Base-by-base conservation (phyloP, 2,888 invertebrate genomes). In the Scrobipalpa costella region DNA sequence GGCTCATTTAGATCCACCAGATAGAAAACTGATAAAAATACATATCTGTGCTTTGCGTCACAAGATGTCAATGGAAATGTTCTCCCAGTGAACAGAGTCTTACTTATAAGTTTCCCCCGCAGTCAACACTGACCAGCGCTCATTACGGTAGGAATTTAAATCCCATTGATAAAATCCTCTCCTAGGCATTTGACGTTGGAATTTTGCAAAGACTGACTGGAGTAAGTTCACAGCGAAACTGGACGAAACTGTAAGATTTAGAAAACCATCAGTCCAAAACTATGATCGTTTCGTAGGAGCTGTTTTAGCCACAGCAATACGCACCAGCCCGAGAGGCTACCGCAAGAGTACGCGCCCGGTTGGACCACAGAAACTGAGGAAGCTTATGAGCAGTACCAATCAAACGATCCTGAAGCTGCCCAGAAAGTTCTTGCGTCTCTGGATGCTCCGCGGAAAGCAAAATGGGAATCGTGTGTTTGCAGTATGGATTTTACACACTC, bases 391-490 rank as follows among this genome's bases (percentile, higher is more conserved):
- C 21, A 50, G 9, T 50, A 17, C 21, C 19, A 7, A 17, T 15
- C 5, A 13, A n/a, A n/a, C n/a, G n/a, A n/a, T n/a, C n/a, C n/a
- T n/a, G n/a, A n/a, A n/a, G n/a, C 21, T 9, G 36, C 38, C 2
- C 58, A 58, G 19, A 40, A 44, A 11, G 19, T 59, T 0, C 19
- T 34, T 34, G 34, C 34, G 34, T 34, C 34, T 34, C 7, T 34
- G 7, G 34, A 34, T 34, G 34, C 34, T 7, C 7, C 34, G 34
- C 34, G 34, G 7, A 34, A 34, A 34, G 5, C 34, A 7, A 34
- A 34, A 34, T 34, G 34, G 58, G 38, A 40, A 58, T 15, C 11
- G 52, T 62, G 62, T 27, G 52, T 15, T 62, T n/a, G n/a, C n/a
- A n/a, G n/a, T n/a, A n/a, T n/a, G n/a, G n/a, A n/a, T n/a, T n/a